Conservation (phyloP, 1,140 invertebrate genomes). For the Asbolus verrucosus region DNA sequence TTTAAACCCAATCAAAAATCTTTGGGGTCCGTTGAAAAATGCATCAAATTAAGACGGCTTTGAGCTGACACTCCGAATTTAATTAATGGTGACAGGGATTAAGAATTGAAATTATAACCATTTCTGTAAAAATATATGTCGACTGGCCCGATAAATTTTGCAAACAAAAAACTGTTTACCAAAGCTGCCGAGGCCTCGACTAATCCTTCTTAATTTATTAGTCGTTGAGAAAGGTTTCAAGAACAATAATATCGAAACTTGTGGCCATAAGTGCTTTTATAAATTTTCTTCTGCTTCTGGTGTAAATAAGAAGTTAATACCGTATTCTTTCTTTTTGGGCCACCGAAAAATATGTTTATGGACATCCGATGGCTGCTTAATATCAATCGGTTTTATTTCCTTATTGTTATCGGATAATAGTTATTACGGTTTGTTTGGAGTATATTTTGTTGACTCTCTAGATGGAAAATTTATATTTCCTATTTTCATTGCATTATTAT, state of each 20-base stretch:
- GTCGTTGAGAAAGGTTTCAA: slow-evolving; percentile 13
- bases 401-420: too few species aligned
- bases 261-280: too few species aligned
- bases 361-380: too few species aligned
- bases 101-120: neutral
- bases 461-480: too few species aligned
- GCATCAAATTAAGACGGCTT: neutral
- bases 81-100: neutral
- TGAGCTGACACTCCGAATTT: slow-evolving; percentile 5
- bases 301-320: too few species aligned
- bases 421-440: too few species aligned
- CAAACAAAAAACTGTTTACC: slow-evolving; percentile 1
- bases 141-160: slow-evolving; percentile 17
- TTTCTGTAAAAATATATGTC: neutral
- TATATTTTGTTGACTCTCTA: too few species aligned
- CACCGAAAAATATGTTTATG: too few species aligned
- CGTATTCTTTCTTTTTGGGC: too few species aligned
- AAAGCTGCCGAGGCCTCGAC: neutral
- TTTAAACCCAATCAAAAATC: slow-evolving; percentile 19
- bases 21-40: neutral
- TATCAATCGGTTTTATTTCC: too few species aligned
- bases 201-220: slow-evolving; percentile 34
- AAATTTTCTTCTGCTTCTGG: too few species aligned
- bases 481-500: too few species aligned
- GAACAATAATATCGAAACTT: slow-evolving; percentile 11